These are phyloP conservation scores for Paraescarpia echinospica DNA, from an alignment of 1,140 invertebrate species.

Conservation along the genomic window DNA sequence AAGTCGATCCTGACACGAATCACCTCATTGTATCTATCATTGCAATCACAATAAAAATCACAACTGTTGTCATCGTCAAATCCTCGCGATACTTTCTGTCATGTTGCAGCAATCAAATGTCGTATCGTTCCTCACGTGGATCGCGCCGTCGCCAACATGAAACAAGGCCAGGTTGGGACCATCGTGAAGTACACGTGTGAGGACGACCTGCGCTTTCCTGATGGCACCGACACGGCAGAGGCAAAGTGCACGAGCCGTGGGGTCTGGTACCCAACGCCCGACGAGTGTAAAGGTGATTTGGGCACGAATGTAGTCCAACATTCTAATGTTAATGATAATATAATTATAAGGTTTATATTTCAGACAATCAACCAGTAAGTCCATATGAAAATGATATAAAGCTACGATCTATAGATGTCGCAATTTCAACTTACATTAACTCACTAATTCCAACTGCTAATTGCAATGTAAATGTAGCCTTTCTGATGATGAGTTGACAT, in stretches of 20 bases:
- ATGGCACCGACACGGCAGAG: background rate
- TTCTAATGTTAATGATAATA: no score
- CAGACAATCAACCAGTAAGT: no score
- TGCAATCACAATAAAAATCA: background rate
- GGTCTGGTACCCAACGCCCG: background rate
- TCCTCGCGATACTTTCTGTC: background rate
- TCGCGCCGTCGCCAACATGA: background rate
- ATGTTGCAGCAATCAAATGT: background rate
- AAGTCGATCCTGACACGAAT: no score
- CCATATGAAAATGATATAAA: no score
- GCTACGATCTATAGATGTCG: no score
- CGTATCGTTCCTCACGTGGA: background rate
- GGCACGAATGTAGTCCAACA: no score
- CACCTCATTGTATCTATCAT: background rate
- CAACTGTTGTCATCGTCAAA: background rate
- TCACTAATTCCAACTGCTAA: no score
- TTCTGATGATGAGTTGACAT: no score
- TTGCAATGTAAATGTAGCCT: no score
- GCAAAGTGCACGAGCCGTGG: background rate
- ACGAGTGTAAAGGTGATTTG: background rate
- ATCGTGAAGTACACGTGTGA: background rate
- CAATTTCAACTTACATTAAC: no score
- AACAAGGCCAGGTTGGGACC: background rate
- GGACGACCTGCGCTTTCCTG: background rate
- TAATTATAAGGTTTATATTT: no score